Evolutionary conservation across 2,113 vertebrate species (phyloP), one percentile per base, ranked within the genome.

Genomic region (Mus spicilegus): DNA sequence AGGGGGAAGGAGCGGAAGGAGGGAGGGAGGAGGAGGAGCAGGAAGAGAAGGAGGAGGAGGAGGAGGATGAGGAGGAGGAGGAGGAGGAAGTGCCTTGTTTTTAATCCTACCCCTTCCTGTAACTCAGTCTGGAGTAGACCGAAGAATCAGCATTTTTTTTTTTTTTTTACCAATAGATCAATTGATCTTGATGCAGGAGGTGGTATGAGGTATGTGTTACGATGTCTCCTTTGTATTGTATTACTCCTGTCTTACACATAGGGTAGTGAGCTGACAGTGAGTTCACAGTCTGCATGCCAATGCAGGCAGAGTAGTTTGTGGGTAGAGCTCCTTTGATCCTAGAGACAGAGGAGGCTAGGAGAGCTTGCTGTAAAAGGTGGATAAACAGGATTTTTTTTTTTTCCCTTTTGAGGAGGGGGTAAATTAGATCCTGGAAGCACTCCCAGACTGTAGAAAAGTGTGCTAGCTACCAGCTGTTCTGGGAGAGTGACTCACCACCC

Each of bases 401-500:
- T 63, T 30, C 58, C 49, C 30, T 30, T 77, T 73, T 39, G 72
- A 56, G 26, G 1, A 88, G 39, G 86, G 26, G 12, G 46, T 28
- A 17, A 81, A 49, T 46, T 36, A 81, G 76, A 58, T 70, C 49
- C 89, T 93, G 94, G 89, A 90, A 96, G 49, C 39, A 51, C 85
- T 96, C 87, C 85, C 67, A n/a, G 84, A 72, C 86, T 65, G 67
- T n/a, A 87, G 87, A 72, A 93, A 87, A 76, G 51, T 7, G 7
- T 36, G 65, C 65, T 87, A 92, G 96, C 90, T 92, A 91, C 96
- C 95, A 94, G 95, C 96, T 96, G 94, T 51, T 88, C 90, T 89
- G 86, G 72, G 61, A 90, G 93, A 63, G 89, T 98, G 97, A 97
- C 77, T 97, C 97, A 97, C 85, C 1, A 89, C 77, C 72, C 46